Evolutionary conservation across 2,797 vertebrate genomes (phyloP), one percentile per base, ranked within the genome.

Genomic region (Catostomus latipinnis): DNA sequence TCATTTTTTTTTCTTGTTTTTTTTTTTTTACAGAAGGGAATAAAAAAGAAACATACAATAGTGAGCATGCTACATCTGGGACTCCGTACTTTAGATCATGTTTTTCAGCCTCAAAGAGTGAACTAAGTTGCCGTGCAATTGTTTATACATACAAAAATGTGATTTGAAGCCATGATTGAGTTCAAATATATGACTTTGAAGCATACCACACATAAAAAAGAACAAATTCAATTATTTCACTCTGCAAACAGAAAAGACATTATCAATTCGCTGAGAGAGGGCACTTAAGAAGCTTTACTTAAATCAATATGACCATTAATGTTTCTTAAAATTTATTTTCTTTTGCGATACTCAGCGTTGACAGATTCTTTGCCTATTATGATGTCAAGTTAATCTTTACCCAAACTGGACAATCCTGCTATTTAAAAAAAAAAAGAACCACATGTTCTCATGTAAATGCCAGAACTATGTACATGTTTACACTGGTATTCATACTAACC

Each of bases 391-490:
- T 77, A 71, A 72, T 65, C 45, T 82, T 70, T 50, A 34, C 76
- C 63, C 61, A 63, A 61, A 62, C 46, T 75, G 73, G 56, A 62
- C 71, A 71, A 81, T 61, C 71, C 80, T 76, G 74, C 70, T 84
- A 62, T 80, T 34, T 3, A 22, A 22, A 22, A 22, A 22, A 1
- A 62, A 80, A 74, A 81, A 65, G 61, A 50, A 52, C 18, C 76
- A 81, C 58, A 74, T 80, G 83, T 81, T 57, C 74, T 78, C 61
- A 67, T 63, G 78, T 70, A 60, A 76, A 82, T 83, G 60, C 63
- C 49, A 74, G 71, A 83, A 85, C 69, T 86, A 84, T 88, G 83
- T 90, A 89, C 86, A 93, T 91, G 90, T 91, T 90, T 92, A 91
- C 84, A 90, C 87, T 86, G 88, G 86, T 81, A 87, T 91, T 89